Evolutionary conservation across 2,888 invertebrate species (phyloP), one percentile per base, ranked within the genome.

Genomic region (Sinelater perroti): DNA sequence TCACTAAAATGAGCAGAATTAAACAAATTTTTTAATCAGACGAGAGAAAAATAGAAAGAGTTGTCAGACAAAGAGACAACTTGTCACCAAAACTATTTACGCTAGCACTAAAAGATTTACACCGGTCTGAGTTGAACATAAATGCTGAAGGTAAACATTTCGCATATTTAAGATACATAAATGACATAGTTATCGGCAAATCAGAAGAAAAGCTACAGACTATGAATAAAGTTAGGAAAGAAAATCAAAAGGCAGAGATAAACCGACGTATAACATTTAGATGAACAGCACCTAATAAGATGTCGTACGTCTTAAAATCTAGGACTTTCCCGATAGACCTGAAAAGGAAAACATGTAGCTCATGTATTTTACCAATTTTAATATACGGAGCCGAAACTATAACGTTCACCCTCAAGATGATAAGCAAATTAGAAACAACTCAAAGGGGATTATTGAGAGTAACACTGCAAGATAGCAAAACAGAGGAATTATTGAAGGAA

Each of bases 341-440:
- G 24, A 40, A 40, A 20, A 40, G 21, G 6, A n/a, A 20, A n/a
- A 35, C 4, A 40, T 40, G 10, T 3, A 24, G 13, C 40, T 10
- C 3, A 2, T 40, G 40, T 17, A 21, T 20, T 20, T 11, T 40
- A 21, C 40, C 40, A 6, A 24, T 8, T 6, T 24, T 40, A 11
- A 40, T 13, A 20, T 40, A 40, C 8, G 40, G 7, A 6, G 24
- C 4, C 2, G 40, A 40, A n/a, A 40, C 10, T 40, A 20, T 40
- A 24, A 40, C 21, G 1, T 40, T 40, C 1, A 40, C 40, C 40
- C 20, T 21, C 40, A 40, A 5, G 8, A 40, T 40, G 2, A 40
- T 40, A 24, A 40, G 11, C 8, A 40, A 40, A 40, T n/a, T 40
- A 1, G 40, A 1, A 40, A 40, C 11, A 40, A 11, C 21, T 21